phyloP scores from a whole-genome alignment of 1,140 invertebrate genomes.

The Halictus rubicundus region DNA sequence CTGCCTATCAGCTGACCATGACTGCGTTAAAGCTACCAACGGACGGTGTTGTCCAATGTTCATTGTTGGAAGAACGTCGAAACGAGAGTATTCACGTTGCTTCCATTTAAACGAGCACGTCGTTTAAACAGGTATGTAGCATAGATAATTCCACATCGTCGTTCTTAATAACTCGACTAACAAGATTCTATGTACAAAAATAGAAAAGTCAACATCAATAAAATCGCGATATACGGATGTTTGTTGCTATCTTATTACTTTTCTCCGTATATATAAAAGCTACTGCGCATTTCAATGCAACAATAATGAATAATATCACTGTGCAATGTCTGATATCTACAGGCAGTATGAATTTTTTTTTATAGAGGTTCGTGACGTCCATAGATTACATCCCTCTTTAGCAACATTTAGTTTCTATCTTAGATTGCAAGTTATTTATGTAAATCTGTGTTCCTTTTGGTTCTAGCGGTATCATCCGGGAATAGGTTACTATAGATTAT shows the following conservation, averaged over 20 bases:
- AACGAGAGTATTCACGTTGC: conserved; percentile 80
- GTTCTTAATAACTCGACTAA: background rate
- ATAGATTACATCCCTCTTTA: background rate
- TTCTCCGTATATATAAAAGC: background rate
- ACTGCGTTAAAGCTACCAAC: conserved; percentile 41
- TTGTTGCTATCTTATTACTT: background rate
- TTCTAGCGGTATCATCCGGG: background rate
- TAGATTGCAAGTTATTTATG: background rate
- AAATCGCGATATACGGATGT: background rate
- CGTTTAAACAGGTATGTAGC: conserved; percentile 31
- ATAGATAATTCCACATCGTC: background rate
- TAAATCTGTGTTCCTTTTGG: background rate
- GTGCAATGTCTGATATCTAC: conserved; percentile 13
- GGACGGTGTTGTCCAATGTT: conserved; percentile 41
- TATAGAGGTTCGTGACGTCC: conserved; percentile 2
- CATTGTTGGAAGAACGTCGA: conserved; percentile 79
- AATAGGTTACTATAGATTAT: too few relatives aligned
- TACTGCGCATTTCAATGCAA: conserved; percentile 41
- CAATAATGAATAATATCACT: background rate
- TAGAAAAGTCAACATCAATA: background rate
- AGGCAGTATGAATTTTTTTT: conserved; percentile 16
- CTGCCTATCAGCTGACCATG: conserved; percentile 65
- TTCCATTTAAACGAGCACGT: conserved; percentile 42
- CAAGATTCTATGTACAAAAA: background rate
- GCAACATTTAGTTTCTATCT: background rate